phyloP scores from a whole-genome alignment of 2,797 vertebrate species.

The Micrastur ruficollis region DNA sequence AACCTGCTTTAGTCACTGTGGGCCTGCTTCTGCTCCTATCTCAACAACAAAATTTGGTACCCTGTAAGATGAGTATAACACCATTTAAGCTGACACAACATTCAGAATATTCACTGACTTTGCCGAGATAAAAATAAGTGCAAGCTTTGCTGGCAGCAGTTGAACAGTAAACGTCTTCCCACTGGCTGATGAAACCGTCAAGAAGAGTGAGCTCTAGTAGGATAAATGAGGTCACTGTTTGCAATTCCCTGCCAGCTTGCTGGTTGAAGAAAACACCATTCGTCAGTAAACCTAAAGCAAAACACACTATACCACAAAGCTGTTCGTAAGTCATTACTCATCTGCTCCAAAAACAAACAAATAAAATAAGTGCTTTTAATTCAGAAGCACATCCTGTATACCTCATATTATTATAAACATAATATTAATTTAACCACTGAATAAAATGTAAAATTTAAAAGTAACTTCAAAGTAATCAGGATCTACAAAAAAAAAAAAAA shows the following conservation, averaged over 20 bases:
- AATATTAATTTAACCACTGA: not conserved
- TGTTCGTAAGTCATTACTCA: not conserved
- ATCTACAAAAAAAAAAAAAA: not conserved
- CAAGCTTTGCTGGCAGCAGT: slow-evolving; percentile 30
- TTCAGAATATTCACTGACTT: not conserved
- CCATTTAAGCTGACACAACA: not conserved
- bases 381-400: not conserved
- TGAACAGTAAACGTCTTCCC: slow-evolving; percentile 22
- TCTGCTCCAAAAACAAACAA: not conserved
- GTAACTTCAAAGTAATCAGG: not conserved
- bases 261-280: slow-evolving; percentile 32
- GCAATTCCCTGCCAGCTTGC: slow-evolving; percentile 35
- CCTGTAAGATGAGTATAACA: not conserved
- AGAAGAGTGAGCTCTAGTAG: not conserved
- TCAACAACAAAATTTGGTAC: not conserved
- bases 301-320: not conserved
- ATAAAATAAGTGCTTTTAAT: not conserved
- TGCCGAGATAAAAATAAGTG: not conserved
- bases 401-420: not conserved
- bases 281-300: slow-evolving; percentile 30
- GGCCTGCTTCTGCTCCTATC: not conserved
- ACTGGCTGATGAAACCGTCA: slow-evolving; percentile 29
- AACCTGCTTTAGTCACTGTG: not conserved
- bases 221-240: slow-evolving; percentile 47
- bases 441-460: not conserved